phyloP scores from a whole-genome alignment of 2,797 vertebrate species.

The Petrocephalus sullivani region DNA sequence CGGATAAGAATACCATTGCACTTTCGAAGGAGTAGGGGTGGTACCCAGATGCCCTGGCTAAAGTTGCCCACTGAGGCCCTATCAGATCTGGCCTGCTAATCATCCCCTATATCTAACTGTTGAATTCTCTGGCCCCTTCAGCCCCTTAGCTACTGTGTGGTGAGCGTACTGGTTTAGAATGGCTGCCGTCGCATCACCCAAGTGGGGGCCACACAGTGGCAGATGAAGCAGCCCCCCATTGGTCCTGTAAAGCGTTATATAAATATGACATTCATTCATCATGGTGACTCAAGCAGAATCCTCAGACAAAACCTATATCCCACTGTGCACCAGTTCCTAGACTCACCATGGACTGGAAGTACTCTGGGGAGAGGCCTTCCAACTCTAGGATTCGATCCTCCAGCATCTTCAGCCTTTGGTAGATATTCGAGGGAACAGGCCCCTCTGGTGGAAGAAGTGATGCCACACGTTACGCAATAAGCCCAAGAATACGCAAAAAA shows the following conservation, averaged over 20 bases:
- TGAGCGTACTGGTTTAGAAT: too few species aligned
- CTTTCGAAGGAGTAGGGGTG: too few species aligned
- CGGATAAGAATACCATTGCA: neutral
- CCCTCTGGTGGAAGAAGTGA: slow-evolving; percentile 61
- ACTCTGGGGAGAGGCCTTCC: slow-evolving; percentile 96
- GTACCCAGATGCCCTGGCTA: too few species aligned
- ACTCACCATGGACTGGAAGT: slow-evolving; percentile 91
- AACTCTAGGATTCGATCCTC: slow-evolving; percentile 96
- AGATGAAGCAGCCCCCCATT: too few species aligned
- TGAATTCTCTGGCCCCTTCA: too few species aligned
- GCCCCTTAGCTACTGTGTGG: too few species aligned
- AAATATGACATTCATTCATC: neutral
- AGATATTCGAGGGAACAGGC: slow-evolving; percentile 86
- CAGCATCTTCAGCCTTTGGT: slow-evolving; percentile 92
- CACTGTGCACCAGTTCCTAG: slow-evolving; percentile 16
- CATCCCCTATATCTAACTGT: too few species aligned
- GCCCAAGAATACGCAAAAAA: neutral
- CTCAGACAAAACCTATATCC: neutral
- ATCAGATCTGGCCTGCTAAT: too few species aligned
- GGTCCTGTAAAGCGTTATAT: too few species aligned
- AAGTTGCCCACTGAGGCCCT: too few species aligned
- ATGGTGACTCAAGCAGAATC: neutral
- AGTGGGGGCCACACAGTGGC: too few species aligned
- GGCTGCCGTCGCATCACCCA: too few species aligned
- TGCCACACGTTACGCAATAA: neutral